Base-by-base conservation (phyloP, 2,113 vertebrate species). In the Thryonomys swinderianus region DNA sequence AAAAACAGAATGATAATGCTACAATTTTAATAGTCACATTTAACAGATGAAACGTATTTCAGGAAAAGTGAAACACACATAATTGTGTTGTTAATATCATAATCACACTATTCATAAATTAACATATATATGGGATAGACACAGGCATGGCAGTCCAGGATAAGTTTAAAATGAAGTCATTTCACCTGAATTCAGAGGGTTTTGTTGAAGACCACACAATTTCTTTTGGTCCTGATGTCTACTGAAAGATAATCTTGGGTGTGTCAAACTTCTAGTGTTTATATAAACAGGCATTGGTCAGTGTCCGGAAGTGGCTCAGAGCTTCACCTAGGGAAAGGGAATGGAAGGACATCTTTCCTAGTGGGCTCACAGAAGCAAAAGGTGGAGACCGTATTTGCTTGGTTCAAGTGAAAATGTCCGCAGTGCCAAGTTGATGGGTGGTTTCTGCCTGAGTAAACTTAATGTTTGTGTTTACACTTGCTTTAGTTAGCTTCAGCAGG, bases 151-250 rank as follows among this genome's bases (percentile, higher is more conserved):
- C 40, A 13, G 37, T 32, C 14, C 45, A 79, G 32, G 5, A 13
- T 21, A 80, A 85, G 32, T 17, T 71, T 45, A n/a, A 3, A 34
- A 37, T 13, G 21, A 34, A 27, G 17, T 78, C 11, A 17, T 78
- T 67, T 88, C 37, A 37, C 34, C 3, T 82, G 89, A 88, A n/a
- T 53, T 8, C 9, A 4, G 2, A 42, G 12, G 5, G 45, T 80
- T 85, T 62, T 11, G 13, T 85, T 0, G 0, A 48, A 40, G 12
- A 64, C 73, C 1, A 2, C 0, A 27, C 16, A 42, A 40, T 3
- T 34, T 51, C 57, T 74, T 13, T 20, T 18, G 4, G 3, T 17
- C 0, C 13, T 3, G n/a, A 45, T 20, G 6, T 62, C 57, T 71
- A 20, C n/a, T 18, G 34, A 76, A 76, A 42, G 37, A 12, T 45